Base-by-base conservation (phyloP, 1,140 invertebrate genomes). In the Drosophila yakuba region DNA sequence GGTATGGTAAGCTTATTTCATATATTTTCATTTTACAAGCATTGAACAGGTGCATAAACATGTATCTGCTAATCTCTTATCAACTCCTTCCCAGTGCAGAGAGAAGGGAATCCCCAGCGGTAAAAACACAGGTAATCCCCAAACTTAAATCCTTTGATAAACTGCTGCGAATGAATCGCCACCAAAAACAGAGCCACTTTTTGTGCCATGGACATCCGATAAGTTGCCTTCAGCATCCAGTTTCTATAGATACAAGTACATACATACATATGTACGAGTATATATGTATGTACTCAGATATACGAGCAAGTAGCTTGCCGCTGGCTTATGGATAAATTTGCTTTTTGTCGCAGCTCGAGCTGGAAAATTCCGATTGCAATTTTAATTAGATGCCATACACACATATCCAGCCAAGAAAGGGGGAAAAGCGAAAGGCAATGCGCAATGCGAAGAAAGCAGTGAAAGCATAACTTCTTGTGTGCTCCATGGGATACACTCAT, bases 381-480 rank as follows among this genome's bases (percentile, higher is more conserved):
- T 86, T 86, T 86, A 86, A 86, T 86, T 86, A 88, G 79, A 79
- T 68, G 82, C 58, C 63, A 54, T 35, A 59, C 43, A 48, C 32
- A 66, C 51, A 36, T 28, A 17, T 20, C 51, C 44, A 63, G 36
- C 39, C 25, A 10, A 48, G 41, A 12, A 39, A 12, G 8, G 7
- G 20, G 20, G 44, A 23, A 45, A 45, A 47, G 20, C 44, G 44
- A 47, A 47, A 25, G 44, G 44, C 10, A 11, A 23, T 14, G 14
- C 52, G 44, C 10, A 11, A 23, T 14, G 8, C 52, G 15, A 57
- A 44, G 25, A 44, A 44, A 57, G 32, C 58, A 60, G 58, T 17
- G 58, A 61, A 61, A 52, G 66, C 57, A 79, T 81, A 80, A 80
- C 72, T 81, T 76, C 50, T 69, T 43, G 58, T 39, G 25, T 54